phyloP scores from a whole-genome alignment of 2,113 vertebrate species.

The Bombycilla garrulus region DNA sequence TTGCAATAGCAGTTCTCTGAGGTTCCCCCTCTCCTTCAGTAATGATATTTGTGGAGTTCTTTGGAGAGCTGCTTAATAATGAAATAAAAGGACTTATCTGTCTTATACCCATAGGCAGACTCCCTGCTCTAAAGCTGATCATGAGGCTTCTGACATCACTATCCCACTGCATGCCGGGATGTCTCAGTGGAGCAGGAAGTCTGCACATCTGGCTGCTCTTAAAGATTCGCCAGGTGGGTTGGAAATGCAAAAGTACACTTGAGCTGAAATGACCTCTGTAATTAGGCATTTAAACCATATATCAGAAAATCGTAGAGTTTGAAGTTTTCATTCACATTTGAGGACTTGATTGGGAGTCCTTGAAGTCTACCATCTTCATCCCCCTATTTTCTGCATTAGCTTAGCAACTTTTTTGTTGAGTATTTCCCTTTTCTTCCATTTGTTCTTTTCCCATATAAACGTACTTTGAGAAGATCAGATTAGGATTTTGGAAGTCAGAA shows the following conservation, averaged over 20 bases:
- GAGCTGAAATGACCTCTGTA: conserved; percentile 56
- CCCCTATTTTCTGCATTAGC: not conserved
- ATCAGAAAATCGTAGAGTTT: not conserved
- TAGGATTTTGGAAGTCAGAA: not conserved
- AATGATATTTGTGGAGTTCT: conserved; percentile 39
- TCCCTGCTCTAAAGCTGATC: conserved; percentile 67
- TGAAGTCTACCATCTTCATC: not conserved
- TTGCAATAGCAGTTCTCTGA: conserved; percentile 52
- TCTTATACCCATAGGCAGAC: conserved; percentile 67
- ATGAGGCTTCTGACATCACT: conserved; percentile 59
- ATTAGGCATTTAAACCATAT: not conserved
- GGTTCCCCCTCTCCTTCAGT: not conserved
- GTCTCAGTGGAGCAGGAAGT: conserved; percentile 70
- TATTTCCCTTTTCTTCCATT: not conserved
- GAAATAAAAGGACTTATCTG: conserved; percentile 60
- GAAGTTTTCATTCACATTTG: not conserved
- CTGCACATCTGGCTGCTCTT: conserved; percentile 69
- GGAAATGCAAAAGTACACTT: conserved; percentile 56
- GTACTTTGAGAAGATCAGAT: not conserved
- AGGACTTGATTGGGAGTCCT: not conserved
- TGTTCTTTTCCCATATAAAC: not conserved
- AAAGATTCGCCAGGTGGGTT: conserved; percentile 62
- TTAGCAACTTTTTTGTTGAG: not conserved
- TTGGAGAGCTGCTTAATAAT: conserved; percentile 57
- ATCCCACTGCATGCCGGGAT: conserved; percentile 60